Percentiles rank a stretch among this genome's conserved stretches.
These are phyloP conservation scores for Erythrocebus patas DNA, from an alignment of 2,113 vertebrate species.

Conservation along the genomic window DNA sequence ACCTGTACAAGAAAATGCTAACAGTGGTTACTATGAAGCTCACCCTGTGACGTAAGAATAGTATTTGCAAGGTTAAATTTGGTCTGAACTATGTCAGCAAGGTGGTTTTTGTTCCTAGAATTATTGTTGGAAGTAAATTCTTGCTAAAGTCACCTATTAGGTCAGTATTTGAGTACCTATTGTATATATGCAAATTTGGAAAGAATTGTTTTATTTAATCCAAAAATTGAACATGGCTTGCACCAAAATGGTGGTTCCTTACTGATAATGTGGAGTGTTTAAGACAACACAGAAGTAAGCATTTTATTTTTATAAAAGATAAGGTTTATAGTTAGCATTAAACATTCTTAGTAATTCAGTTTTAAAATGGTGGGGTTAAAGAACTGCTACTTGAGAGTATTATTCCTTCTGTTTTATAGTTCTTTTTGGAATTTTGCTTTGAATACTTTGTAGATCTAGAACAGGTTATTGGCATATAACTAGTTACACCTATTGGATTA, in stretches of 20 bases:
- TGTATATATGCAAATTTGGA: background rate
- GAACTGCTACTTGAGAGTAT: background rate
- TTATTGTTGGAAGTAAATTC: constrained; percentile 25
- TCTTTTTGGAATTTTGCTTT: constrained; percentile 7
- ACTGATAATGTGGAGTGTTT: background rate
- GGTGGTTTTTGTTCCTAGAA: constrained; percentile 6
- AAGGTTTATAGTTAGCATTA: background rate
- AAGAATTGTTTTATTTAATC: background rate
- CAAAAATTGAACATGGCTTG: background rate
- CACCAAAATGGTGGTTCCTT: background rate
- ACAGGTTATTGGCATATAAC: background rate
- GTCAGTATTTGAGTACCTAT: background rate
- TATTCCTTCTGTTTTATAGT: background rate
- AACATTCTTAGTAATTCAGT: background rate
- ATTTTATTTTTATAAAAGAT: background rate
- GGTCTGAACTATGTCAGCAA: background rate
- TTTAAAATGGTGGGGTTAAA: background rate
- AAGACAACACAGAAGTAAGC: background rate
- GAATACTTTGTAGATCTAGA: background rate
- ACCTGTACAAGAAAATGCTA: constrained; percentile 92
- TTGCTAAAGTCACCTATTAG: background rate
- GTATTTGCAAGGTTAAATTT: background rate
- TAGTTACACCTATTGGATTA: background rate
- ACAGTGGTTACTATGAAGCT: constrained; percentile 90
- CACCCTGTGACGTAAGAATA: constrained; percentile 91